phyloP scores from a whole-genome alignment of 2,797 vertebrate species.

The Bovichtus diacanthus region DNA sequence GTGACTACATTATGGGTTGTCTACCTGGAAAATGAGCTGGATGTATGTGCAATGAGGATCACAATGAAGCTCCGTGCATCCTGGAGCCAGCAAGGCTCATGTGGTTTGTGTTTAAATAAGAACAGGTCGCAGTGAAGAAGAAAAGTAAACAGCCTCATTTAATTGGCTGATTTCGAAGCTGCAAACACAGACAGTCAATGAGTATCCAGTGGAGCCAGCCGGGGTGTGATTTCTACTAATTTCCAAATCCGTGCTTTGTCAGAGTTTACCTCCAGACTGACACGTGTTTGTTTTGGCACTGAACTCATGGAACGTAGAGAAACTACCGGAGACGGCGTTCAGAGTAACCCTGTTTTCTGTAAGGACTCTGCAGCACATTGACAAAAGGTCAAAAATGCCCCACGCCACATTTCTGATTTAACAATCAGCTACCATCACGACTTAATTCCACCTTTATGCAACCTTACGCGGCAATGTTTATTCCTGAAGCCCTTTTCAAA shows the following conservation, averaged over 20 bases:
- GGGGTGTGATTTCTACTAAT: constrained; percentile 50
- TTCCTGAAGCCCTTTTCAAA: neutral
- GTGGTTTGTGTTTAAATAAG: constrained; percentile 45
- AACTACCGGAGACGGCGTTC: constrained; percentile 43
- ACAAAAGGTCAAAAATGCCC: constrained; percentile 23
- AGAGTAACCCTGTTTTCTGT: constrained; percentile 14
- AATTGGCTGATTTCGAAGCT: constrained; percentile 46
- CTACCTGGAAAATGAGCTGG: constrained; percentile 35
- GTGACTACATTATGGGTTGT: constrained; percentile 25
- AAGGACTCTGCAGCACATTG: constrained; percentile 9
- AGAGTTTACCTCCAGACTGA: constrained; percentile 64
- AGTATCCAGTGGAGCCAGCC: constrained; percentile 29
- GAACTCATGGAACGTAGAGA: constrained; percentile 38
- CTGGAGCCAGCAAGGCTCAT: constrained; percentile 10
- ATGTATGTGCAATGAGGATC: constrained; percentile 15
- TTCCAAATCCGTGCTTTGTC: constrained; percentile 61
- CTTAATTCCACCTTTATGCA: constrained; percentile 18
- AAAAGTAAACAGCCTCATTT: constrained; percentile 46
- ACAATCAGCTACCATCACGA: constrained; percentile 10
- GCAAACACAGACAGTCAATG: constrained; percentile 27
- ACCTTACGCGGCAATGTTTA: neutral
- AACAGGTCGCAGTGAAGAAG: constrained; percentile 42
- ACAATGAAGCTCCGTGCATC: constrained; percentile 2
- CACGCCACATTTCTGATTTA: neutral
- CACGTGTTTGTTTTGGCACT: constrained; percentile 60